phyloP scores from a whole-genome alignment of 2,797 vertebrate genomes.

The Macropodus opercularis region DNA sequence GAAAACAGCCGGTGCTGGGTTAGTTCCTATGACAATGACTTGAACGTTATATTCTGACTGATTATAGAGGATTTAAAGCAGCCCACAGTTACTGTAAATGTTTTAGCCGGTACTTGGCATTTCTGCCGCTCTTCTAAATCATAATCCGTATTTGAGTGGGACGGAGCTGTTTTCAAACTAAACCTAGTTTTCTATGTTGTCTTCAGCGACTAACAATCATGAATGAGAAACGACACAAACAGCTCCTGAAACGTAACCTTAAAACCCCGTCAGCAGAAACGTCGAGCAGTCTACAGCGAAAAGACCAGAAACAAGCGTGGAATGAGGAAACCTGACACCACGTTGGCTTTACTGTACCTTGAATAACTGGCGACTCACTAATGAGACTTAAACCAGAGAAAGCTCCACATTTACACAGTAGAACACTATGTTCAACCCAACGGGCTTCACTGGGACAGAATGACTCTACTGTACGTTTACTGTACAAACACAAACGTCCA shows the following conservation, averaged over 20 bases:
- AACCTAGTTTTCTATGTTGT: no score
- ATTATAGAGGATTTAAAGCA: constrained; percentile 30
- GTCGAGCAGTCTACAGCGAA: constrained; percentile 9
- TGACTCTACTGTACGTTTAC: constrained; percentile 55
- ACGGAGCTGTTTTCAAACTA: no score
- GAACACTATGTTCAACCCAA: constrained; percentile 33
- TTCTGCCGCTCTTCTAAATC: background rate
- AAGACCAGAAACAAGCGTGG: constrained; percentile 1
- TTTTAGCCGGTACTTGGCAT: background rate
- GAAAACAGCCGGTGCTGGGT: constrained; percentile 55
- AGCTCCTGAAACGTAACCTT: background rate
- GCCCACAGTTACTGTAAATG: background rate
- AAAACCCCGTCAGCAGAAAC: constrained; percentile 3
- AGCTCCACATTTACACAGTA: constrained; percentile 49
- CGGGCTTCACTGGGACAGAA: constrained; percentile 40
- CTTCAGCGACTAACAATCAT: background rate
- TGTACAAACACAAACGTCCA: constrained; percentile 59
- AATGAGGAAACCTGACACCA: background rate
- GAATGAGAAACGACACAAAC: background rate
- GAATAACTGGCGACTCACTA: constrained; percentile 27
- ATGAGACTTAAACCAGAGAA: constrained; percentile 50
- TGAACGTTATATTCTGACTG: constrained; percentile 18
- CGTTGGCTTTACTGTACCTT: background rate
- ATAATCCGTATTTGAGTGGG: no score
- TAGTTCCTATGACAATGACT: constrained; percentile 29